Percentiles rank a stretch among this genome's conserved stretches.
phyloP scores from a whole-genome alignment of 2,888 invertebrate species.

The Agrotis segetum region DNA sequence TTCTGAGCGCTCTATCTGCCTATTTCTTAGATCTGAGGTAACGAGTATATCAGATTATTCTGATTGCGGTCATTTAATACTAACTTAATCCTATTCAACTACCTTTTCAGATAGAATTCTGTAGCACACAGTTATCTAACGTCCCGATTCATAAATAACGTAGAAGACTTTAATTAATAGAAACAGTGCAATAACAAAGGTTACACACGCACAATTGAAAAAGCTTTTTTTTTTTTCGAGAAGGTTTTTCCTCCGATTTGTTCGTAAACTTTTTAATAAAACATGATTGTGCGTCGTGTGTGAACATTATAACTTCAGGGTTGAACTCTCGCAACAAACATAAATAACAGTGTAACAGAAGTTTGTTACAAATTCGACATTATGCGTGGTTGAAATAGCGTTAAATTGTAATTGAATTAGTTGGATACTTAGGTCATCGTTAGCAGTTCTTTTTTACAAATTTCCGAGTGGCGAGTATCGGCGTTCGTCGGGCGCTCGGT shows the following conservation, averaged over 20 bases:
- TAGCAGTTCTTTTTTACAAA: conserved; percentile 50
- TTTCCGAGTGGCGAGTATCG: conserved; percentile 38
- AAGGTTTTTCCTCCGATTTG: conserved; percentile 18
- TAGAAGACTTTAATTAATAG: conserved; percentile 81
- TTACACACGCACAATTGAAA: conserved; percentile 51
- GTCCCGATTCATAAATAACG: conserved; percentile 70
- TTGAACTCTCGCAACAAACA: conserved; percentile 48
- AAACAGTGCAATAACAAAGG: conserved; percentile 67
- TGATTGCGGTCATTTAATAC: conserved; percentile 9
- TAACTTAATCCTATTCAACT: conserved; percentile 20
- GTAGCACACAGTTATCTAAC: conserved; percentile 41
- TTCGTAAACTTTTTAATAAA: conserved; percentile 51
- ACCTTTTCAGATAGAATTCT: conserved; percentile 57
- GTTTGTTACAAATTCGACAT: conserved; percentile 42
- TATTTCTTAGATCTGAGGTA: too few species aligned
- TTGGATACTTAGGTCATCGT: conserved; percentile 33
- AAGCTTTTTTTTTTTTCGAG: background rate
- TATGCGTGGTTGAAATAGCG: conserved; percentile 41
- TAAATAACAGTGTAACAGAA: conserved; percentile 49
- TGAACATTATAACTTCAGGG: conserved; percentile 53
- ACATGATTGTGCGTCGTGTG: conserved; percentile 47
- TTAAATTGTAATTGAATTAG: conserved; percentile 58
- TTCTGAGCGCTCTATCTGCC: too few species aligned
- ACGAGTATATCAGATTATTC: conserved; percentile 3
- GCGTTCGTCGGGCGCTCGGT: conserved; percentile 39